Evolutionary conservation across 2,797 vertebrate genomes (phyloP).

Genomic region (Neosilurus mollespiculum): DNA sequence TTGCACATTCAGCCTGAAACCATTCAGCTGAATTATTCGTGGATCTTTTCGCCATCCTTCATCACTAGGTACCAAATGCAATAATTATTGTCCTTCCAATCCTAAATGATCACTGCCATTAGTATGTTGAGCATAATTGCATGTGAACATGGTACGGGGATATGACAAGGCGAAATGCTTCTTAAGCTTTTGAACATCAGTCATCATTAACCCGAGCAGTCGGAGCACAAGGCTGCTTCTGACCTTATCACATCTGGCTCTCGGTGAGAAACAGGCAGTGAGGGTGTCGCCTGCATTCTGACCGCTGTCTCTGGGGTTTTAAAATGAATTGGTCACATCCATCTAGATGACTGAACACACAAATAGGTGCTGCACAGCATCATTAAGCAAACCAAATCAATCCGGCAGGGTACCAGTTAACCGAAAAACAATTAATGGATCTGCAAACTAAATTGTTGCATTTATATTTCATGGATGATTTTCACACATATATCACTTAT

Average conservation of each 20-base stretch:
- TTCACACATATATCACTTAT: slow-evolving; percentile 29
- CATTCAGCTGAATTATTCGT: slow-evolving; percentile 52
- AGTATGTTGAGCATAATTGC: slow-evolving; percentile 45
- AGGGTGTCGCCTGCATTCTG: slow-evolving; percentile 68
- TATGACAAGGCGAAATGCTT: slow-evolving; percentile 65
- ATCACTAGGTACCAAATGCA: slow-evolving; percentile 40
- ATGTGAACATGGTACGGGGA: slow-evolving; percentile 51
- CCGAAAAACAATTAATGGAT: slow-evolving; percentile 28
- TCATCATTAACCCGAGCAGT: slow-evolving; percentile 81
- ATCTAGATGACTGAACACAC: slow-evolving; percentile 64
- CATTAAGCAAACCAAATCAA: slow-evolving; percentile 33
- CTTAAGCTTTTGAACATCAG: slow-evolving; percentile 72
- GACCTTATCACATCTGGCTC: slow-evolving; percentile 78
- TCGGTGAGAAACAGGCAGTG: slow-evolving; percentile 72
- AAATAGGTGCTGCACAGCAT: slow-evolving; percentile 62
- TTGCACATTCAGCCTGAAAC: slow-evolving; percentile 54
- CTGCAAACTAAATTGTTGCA: slow-evolving; percentile 19
- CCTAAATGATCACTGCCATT: slow-evolving; percentile 51
- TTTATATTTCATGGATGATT: slow-evolving; percentile 35
- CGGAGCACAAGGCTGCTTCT: slow-evolving; percentile 64
- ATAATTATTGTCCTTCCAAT: slow-evolving; percentile 38
- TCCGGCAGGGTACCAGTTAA: slow-evolving; percentile 29
- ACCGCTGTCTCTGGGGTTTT: slow-evolving; percentile 70
- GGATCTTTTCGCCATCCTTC: slow-evolving; percentile 44
- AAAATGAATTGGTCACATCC: slow-evolving; percentile 78